These are phyloP conservation scores for Thalassophryne amazonica DNA, from an alignment of 2,797 vertebrate genomes.

Conservation along the genomic window DNA sequence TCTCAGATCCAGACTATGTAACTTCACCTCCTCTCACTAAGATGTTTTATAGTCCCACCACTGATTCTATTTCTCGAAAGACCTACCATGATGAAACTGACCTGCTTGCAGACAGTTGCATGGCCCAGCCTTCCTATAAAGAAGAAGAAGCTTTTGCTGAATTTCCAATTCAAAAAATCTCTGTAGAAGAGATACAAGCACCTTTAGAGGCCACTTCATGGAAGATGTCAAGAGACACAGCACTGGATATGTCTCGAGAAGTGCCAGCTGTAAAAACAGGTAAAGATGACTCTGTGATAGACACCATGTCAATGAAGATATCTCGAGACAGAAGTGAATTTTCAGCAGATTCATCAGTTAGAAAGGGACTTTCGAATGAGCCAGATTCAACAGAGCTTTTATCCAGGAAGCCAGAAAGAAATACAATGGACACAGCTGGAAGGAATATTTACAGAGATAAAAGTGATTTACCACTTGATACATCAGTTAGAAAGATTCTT, in stretches of 20 bases:
- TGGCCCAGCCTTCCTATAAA: conserved; percentile 48
- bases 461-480: conserved; percentile 51
- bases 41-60: conserved; percentile 73
- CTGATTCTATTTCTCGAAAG: conserved; percentile 60
- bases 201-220: conserved; percentile 34
- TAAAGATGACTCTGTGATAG: conserved; percentile 42
- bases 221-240: conserved; percentile 51
- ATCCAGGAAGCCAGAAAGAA: conserved; percentile 46
- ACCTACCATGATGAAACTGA: conserved; percentile 60
- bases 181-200: conserved; percentile 77
- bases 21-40: conserved; percentile 78
- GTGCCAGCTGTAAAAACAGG: conserved; percentile 23
- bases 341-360: conserved; percentile 40
- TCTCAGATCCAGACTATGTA: conserved; percentile 86
- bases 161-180: conserved; percentile 80
- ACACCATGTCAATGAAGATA: conserved; percentile 38
- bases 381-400: conserved; percentile 36
- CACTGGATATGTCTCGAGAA: conserved; percentile 40
- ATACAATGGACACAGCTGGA: conserved; percentile 34
- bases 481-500: conserved; percentile 43
- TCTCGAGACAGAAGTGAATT: conserved; percentile 50
- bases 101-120: conserved; percentile 40
- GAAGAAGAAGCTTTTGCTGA: conserved; percentile 52
- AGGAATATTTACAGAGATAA: conserved; percentile 51
- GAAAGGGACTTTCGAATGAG: conserved; percentile 47